Evolutionary conservation across 1,140 invertebrate species (phyloP), one percentile per base, ranked within the genome.

Genomic region (Sycophaga agraensis): DNA sequence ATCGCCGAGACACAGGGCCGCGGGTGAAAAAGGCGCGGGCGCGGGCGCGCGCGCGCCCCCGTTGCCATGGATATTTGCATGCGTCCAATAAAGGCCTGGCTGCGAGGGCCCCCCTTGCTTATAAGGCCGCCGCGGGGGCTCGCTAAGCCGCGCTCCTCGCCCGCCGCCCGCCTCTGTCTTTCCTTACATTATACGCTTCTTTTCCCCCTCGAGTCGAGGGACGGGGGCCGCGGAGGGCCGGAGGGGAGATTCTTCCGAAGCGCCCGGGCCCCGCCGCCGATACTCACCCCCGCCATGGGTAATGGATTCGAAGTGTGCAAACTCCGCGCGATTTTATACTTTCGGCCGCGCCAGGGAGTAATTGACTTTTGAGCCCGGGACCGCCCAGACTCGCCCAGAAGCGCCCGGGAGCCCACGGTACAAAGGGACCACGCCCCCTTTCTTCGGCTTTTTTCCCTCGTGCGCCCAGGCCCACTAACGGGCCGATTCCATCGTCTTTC

Each of bases 61-160:
- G 80, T 82, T 82, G 78, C 79, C 77, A 82, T 81, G 79, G 79
- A 78, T 82, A 82, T 82, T 82, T 82, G 79, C 80, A 81, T 82
- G 78, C 79, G 76, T 80, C 79, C 77, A 81, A 82, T 82, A 79
- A 82, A 80, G 77, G 79, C n/a, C 73, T 75, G 73, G 77, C 75
- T 79, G n/a, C n/a, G 78, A 80, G 76, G 78, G 76, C 74, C 76
- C 77, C 75, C 66, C 70, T 73, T 12, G 22, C 21, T 45, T 21
- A 7, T 22, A n/a, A n/a, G n/a, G n/a, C n/a, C n/a, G n/a, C n/a
- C 19, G n/a, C 43, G 3, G 26, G 22, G 12, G 5, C 17, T 42
- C n/a, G n/a, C 40, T 42, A 19, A 17, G n/a, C 4, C 17, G 16
- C 78, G 77, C 74, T 68, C 71, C 71, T 73, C 66, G 63, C 68